Percentiles rank a stretch among this genome's conserved stretches.
phyloP scores from a whole-genome alignment of 1,140 invertebrate species.

The Cotesia vestalis region DNA sequence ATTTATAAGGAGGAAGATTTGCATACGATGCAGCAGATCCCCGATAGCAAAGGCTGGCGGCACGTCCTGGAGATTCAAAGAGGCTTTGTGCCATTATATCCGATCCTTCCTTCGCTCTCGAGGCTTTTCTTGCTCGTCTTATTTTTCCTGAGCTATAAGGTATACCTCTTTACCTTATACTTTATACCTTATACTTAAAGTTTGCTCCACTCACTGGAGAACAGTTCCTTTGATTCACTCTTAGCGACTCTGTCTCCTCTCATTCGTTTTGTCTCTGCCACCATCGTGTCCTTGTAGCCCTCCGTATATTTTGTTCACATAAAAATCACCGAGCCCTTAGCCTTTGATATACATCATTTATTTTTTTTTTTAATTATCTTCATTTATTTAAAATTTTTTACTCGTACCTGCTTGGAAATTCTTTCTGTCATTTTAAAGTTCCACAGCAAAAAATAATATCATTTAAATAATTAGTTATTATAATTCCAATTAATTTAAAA shows the following conservation, averaged over 20 bases:
- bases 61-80: slow-evolving; percentile 60
- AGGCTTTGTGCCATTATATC: slow-evolving; percentile 67
- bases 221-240: slow-evolving; percentile 1
- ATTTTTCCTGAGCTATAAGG: slow-evolving; percentile 15
- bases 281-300: neutral
- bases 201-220: slow-evolving; percentile 1
- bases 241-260: neutral
- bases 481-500: too few relatives aligned
- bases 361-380: slow-evolving; percentile 15
- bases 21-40: slow-evolving; percentile 67
- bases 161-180: slow-evolving; percentile 13
- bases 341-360: neutral
- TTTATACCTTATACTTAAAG: slow-evolving; percentile 25
- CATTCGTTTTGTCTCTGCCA: slow-evolving; percentile 15
- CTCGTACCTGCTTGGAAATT: neutral
- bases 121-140: slow-evolving; percentile 28
- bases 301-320: neutral
- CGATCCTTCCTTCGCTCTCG: slow-evolving; percentile 36
- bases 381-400: neutral
- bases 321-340: neutral
- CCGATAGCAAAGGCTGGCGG: slow-evolving; percentile 57
- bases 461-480: too few relatives aligned
- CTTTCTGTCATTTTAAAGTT: too few relatives aligned
- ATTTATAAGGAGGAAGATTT: slow-evolving; percentile 67
- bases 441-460: too few relatives aligned